These are phyloP conservation scores for Stenolophus ochropezus DNA, from an alignment of 2,888 invertebrate genomes.

Conservation along the genomic window DNA sequence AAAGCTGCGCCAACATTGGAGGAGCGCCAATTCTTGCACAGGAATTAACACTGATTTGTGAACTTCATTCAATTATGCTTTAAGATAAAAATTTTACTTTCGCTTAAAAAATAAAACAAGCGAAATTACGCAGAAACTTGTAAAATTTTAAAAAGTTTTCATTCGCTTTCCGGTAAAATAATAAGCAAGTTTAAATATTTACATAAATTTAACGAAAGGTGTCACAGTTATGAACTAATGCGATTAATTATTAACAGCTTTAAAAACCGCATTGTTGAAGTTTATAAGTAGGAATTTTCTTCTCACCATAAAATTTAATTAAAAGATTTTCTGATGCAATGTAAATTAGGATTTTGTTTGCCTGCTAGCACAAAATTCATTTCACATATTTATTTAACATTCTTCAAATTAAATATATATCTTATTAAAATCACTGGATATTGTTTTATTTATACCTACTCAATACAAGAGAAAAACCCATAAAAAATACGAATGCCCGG, in stretches of 20 bases:
- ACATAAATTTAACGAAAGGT: neutral
- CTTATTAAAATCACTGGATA: too few relatives aligned
- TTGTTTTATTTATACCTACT: too few relatives aligned
- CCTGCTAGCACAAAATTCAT: neutral
- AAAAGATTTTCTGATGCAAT: neutral
- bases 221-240: neutral
- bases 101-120: neutral
- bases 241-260: neutral
- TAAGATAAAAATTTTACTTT: conserved; percentile 19
- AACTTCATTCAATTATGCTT: conserved; percentile 22
- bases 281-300: neutral
- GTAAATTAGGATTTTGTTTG: neutral
- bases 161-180: neutral
- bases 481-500: too few relatives aligned
- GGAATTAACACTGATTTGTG: conserved; percentile 37
- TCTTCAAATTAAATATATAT: neutral
- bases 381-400: neutral
- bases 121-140: neutral
- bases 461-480: too few relatives aligned
- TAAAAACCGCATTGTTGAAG: conserved; percentile 1
- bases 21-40: conserved; percentile 23
- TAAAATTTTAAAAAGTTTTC: neutral
- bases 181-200: neutral
- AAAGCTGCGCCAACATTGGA: conserved; percentile 26
- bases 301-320: conserved; percentile 13